A percentile compares a stretch with the other conserved stretches of the same genome.
phyloP scores from a whole-genome alignment of 2,113 vertebrate species.

The Corythaeola cristata region DNA sequence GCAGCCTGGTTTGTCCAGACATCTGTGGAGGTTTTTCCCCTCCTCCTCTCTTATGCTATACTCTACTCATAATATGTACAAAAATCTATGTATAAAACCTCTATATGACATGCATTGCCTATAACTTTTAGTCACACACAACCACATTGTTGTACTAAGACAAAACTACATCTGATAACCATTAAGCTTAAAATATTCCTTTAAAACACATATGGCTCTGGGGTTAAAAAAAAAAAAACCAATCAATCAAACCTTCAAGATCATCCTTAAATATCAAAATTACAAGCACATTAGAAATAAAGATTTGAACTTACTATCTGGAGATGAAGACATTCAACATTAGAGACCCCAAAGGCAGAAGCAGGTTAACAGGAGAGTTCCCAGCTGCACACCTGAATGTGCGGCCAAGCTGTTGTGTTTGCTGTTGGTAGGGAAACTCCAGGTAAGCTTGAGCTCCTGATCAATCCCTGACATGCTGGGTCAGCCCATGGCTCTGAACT shows the following conservation, averaged over 20 bases:
- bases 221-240: not conserved
- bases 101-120: not conserved
- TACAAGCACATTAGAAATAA: not conserved
- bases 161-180: not conserved
- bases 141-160: not conserved
- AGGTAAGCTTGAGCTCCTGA: not conserved
- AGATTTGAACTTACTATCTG: not conserved
- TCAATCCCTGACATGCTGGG: slow-evolving; percentile 26
- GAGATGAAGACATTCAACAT: not conserved
- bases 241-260: not conserved
- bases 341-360: not conserved
- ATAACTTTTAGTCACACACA: not conserved
- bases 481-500: slow-evolving; percentile 9
- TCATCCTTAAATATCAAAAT: not conserved
- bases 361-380: not conserved
- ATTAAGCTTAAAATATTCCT: not conserved
- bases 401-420: not conserved
- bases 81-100: not conserved
- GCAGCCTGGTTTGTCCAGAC: not conserved
- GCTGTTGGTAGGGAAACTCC: not conserved
- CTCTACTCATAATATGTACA: not conserved
- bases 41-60: not conserved
- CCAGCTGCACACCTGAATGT: not conserved
- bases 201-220: not conserved
- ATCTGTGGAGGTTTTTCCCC: not conserved